phyloP scores from a whole-genome alignment of 1,140 invertebrate species.

The Dryas iulia region DNA sequence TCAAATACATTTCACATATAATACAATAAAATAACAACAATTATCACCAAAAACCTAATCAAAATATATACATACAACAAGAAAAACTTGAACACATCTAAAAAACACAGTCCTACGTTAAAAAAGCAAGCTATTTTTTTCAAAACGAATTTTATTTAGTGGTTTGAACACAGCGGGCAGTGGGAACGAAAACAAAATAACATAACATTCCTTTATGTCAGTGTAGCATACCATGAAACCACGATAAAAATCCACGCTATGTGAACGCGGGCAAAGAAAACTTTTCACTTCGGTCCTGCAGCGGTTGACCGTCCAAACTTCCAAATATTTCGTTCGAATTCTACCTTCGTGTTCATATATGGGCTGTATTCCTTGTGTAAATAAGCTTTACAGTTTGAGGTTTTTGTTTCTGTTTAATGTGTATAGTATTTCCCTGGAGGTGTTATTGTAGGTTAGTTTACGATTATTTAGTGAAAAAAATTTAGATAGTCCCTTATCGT shows the following conservation, averaged over 20 bases:
- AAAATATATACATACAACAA: no score
- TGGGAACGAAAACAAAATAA: not conserved
- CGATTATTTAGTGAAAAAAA: no score
- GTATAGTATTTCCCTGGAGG: not conserved
- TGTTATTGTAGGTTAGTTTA: no score
- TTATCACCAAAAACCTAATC: no score
- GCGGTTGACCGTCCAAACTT: not conserved
- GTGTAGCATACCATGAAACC: not conserved
- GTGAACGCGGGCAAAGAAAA: conserved; percentile 1
- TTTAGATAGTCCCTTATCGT: no score
- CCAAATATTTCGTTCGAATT: not conserved
- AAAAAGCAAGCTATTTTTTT: not conserved
- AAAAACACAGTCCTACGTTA: not conserved
- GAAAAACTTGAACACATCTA: not conserved
- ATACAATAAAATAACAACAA: no score
- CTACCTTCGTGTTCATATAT: not conserved
- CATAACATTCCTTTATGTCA: conserved; percentile 1
- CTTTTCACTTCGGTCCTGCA: not conserved
- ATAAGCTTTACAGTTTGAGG: not conserved
- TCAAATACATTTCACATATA: no score
- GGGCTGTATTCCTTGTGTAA: not conserved
- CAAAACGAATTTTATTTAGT: not conserved
- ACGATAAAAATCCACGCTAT: not conserved
- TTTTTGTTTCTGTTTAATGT: not conserved
- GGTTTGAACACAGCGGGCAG: not conserved